Percentiles rank a stretch among this genome's conserved stretches.
phyloP scores from a whole-genome alignment of 2,888 invertebrate species.

The Agapostemon virescens region DNA sequence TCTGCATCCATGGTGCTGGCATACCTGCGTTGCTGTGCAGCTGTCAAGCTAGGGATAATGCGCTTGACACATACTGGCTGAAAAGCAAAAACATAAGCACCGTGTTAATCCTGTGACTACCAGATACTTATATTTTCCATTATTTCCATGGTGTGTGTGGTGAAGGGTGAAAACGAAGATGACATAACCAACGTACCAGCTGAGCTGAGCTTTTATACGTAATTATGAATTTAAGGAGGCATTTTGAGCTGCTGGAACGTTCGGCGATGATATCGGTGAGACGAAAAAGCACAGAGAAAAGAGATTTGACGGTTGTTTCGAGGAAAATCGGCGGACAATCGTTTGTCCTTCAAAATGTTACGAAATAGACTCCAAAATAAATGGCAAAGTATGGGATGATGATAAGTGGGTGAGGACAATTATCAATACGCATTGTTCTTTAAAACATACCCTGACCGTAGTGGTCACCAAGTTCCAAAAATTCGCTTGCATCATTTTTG shows the following conservation, averaged over 20 bases:
- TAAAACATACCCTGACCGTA: conserved; percentile 79
- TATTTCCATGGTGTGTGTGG: neutral
- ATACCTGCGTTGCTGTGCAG: conserved; percentile 83
- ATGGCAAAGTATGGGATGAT: conserved; percentile 16
- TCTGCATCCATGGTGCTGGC: conserved; percentile 91
- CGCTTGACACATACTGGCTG: conserved; percentile 78
- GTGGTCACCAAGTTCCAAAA: conserved; percentile 80
- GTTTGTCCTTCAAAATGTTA: conserved; percentile 63
- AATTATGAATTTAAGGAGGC: conserved; percentile 11
- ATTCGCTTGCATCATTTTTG: conserved; percentile 80
- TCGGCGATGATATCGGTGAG: neutral
- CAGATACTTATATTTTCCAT: neutral
- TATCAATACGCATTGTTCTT: neutral
- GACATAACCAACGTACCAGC: conserved; percentile 69
- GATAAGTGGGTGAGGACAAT: neutral
- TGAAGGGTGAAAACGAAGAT: conserved; percentile 35
- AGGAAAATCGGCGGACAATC: conserved; percentile 8
- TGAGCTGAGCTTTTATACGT: neutral
- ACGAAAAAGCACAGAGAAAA: neutral
- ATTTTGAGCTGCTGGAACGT: neutral
- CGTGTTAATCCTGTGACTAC: conserved; percentile 11
- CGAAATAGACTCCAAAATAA: conserved; percentile 58
- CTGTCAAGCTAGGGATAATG: conserved; percentile 75
- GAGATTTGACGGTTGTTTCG: neutral
- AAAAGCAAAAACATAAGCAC: conserved; percentile 29